Evolutionary conservation across 2,888 invertebrate genomes (phyloP).

Genomic region (Polietes domitor): DNA sequence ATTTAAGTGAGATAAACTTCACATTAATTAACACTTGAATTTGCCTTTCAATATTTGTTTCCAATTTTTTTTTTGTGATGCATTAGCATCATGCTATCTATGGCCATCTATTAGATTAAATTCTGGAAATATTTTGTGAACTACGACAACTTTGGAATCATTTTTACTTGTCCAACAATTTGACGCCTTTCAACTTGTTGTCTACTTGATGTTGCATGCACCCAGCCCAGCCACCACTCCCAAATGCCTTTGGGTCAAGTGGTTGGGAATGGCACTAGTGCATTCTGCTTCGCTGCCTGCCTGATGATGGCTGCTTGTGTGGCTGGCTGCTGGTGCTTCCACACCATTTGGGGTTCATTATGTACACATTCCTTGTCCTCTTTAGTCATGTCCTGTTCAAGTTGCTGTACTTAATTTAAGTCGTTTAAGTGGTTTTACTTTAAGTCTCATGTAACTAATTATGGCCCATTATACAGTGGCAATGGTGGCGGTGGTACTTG

Average conservation of each 20-base stretch:
- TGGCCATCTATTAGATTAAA: no score
- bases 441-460: slow-evolving; percentile 56
- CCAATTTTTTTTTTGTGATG: no score
- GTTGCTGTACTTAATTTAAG: slow-evolving; percentile 43
- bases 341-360: no score
- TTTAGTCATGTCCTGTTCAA: neutral
- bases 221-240: no score
- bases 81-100: no score
- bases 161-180: neutral
- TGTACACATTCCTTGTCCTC: neutral
- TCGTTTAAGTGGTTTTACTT: slow-evolving; percentile 50
- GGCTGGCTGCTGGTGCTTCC: neutral
- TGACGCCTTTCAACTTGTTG: neutral
- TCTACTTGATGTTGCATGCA: no score
- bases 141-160: no score
- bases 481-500: neutral
- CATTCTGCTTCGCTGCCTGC: neutral
- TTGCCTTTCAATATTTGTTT: no score
- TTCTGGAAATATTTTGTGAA: no score
- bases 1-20: no score
- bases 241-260: neutral
- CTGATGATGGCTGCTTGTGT: neutral
- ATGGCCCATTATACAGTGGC: slow-evolving; percentile 44
- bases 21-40: no score
- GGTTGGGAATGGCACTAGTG: neutral